These are phyloP conservation scores for Auanema sp. DNA, from an alignment of 2,888 invertebrate genomes.

Conservation along the genomic window DNA sequence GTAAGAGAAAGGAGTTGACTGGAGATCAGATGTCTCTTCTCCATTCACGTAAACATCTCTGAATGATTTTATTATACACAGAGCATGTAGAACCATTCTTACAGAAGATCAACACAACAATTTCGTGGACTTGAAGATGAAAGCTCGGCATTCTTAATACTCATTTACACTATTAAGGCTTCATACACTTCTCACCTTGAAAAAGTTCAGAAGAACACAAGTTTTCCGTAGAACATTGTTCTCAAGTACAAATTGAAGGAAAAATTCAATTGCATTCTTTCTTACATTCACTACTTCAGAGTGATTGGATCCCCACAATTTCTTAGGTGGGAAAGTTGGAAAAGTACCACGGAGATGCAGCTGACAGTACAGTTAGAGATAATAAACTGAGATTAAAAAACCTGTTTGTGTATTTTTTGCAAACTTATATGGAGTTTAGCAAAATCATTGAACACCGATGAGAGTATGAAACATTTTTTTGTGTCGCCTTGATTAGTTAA, in stretches of 20 bases:
- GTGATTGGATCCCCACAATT: conserved; percentile 31
- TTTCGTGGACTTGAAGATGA: too few species aligned
- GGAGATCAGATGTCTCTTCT: too few species aligned
- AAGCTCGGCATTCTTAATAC: too few species aligned
- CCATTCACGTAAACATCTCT: too few species aligned
- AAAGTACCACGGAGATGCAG: conserved; percentile 42
- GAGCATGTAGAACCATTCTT: too few species aligned
- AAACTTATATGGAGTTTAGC: conserved; percentile 31
- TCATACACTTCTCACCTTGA: conserved; percentile 27
- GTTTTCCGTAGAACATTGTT: conserved; percentile 47
- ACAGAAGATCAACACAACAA: too few species aligned
- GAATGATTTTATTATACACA: too few species aligned
- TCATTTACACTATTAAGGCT: too few species aligned
- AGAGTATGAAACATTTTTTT: conserved; percentile 17
- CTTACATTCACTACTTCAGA: conserved; percentile 35
- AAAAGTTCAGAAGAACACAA: conserved; percentile 37
- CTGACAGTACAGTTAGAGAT: conserved; percentile 15
- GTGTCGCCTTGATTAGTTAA: neutral
- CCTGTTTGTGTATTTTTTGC: conserved; percentile 42
- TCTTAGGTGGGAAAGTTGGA: conserved; percentile 37
- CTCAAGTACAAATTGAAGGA: conserved; percentile 41
- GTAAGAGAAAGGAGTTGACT: too few species aligned
- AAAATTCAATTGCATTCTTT: conserved; percentile 26
- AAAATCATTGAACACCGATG: conserved; percentile 36
- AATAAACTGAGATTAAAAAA: neutral